Base-by-base conservation (phyloP, 2,113 vertebrate species). In the Chamaea fasciata region DNA sequence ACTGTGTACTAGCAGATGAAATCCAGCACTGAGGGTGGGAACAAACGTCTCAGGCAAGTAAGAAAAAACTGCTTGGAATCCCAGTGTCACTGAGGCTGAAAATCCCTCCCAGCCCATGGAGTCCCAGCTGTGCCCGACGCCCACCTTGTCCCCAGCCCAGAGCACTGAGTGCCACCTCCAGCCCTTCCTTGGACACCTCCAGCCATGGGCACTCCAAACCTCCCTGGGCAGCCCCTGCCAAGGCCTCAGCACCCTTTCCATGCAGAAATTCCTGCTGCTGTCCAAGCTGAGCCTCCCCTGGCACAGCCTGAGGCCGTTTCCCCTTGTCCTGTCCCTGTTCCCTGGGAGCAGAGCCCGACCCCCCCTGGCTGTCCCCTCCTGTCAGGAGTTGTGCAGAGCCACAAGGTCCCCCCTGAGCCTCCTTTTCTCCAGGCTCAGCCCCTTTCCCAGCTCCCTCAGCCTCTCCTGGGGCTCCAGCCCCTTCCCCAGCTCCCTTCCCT, bases 31-130 rank as follows among this genome's bases (percentile, higher is more conserved):
- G 52, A 46, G 21, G 27, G 44, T 50, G 31, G 27, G 23, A 50
- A 42, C 0, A 0, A 35, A 81, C 65, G 16, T n/a, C 37, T 44
- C 2, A 0, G 15, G 10, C 13, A 82, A 52, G 13, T 8, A 24
- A 28, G 39, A 14, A 81, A 44, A 89, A 39, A 28, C 44, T 44
- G 15, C 33, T 65, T 59, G 59, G 35, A 80, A 80, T 7, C 18
- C 31, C 37, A 23, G 52, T 3, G 1, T 28, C 9, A 0, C 15
- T 37, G 22, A 42, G 67, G 59, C 21, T 73, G 75, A 15, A n/a
- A 70, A 47, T 9, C 41, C 47, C n/a, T 87, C 10, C 55, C 52
- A 42, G 31, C 16, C 44, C 71, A 11, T 1, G 6, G 13, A 67
- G 22, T 1, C 18, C 73, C 5, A 1, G 2, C 83, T 33, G 27